Evolutionary conservation across 2,888 invertebrate species (phyloP), one percentile per base, ranked within the genome.

Genomic region (Chironomus tentans): DNA sequence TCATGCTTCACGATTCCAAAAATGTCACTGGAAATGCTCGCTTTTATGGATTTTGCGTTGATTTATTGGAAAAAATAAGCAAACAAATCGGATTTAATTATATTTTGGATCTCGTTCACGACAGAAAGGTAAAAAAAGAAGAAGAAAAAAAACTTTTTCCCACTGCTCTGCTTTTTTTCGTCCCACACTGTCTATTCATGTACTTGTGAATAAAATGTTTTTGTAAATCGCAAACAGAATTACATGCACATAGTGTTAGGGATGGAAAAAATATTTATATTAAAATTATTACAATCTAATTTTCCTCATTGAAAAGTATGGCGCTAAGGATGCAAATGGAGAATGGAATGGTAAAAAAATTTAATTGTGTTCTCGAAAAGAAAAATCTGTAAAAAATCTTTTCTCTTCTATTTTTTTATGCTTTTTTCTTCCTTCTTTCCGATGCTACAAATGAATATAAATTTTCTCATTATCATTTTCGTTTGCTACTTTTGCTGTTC

Each of bases 31-130:
- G 91, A 68, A 92, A 93, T 82, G 87, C 73, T 6, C 62, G 73
- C 77, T 93, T 91, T 84, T 91, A 89, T 83, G 92, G 92, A 73
- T 93, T 92, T 83, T 92, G 92, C 83, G 89, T 92, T 78, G 92
- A 93, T 82, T 86, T 92, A 68, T 85, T 92, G 79, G 88, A 90
- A 80, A 85, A 87, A 77, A 87, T 92, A 79, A 88, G 91, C 2
- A 86, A 86, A 78, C 86, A 89, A 80, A 87, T 91, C 50, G 91
- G 91, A 70, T 91, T 91, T 82, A 88, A 89, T 79, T 92, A 91
- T 82, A 87, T 89, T 77, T 82, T 91, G 80, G 89, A 90, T 80
- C 84, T 91, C 78, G 90, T 90, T 46, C 90, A 90, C 3, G 91
- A 91, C 82, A 84, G 88, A 78, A 90, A 90, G 81, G 73, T 73